Conservation (phyloP, 2,113 vertebrate species). For the Pungitius pungitius region DNA sequence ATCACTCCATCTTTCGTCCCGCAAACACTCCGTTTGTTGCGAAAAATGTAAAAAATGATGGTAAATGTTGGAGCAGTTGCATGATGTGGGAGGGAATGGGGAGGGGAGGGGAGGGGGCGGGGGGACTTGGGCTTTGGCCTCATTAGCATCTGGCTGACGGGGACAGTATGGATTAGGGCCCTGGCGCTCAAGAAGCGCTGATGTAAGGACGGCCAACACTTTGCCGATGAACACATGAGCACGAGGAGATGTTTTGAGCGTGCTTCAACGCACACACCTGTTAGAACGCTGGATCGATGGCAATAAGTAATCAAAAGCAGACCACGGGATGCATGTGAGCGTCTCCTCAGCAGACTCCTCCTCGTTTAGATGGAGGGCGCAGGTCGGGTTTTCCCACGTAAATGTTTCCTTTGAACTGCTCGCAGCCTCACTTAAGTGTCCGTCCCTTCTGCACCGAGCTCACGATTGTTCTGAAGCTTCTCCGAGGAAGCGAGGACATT, state of each 20-base stretch:
- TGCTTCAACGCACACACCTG: not conserved
- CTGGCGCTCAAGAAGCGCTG: conserved; percentile 55
- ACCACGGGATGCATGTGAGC: not conserved
- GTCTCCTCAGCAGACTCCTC: not conserved
- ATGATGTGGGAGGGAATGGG: conserved; percentile 7
- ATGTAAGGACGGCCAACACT: conserved; percentile 35
- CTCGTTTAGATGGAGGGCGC: not conserved
- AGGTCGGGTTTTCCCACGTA: not conserved
- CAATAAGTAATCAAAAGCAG: not conserved
- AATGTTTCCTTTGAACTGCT: too few species aligned
- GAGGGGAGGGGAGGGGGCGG: not conserved
- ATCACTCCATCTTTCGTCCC: not conserved
- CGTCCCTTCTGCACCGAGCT: too few species aligned
- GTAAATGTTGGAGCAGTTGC: not conserved
- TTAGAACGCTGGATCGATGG: not conserved
- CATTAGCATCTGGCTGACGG: conserved; percentile 70
- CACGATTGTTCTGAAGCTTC: too few species aligned
- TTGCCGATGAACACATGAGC: conserved; percentile 52
- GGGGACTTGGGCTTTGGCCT: conserved; percentile 20
- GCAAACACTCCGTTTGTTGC: conserved; percentile 5
- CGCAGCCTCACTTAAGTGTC: too few species aligned
- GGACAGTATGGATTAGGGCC: conserved; percentile 54
- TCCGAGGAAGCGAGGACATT: too few species aligned
- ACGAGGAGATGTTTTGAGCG: conserved; percentile 24
- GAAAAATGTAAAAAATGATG: too few species aligned